Evolutionary conservation across 2,113 vertebrate genomes (phyloP), one percentile per base, ranked within the genome.

Genomic region (Rhadina sibilatrix): DNA sequence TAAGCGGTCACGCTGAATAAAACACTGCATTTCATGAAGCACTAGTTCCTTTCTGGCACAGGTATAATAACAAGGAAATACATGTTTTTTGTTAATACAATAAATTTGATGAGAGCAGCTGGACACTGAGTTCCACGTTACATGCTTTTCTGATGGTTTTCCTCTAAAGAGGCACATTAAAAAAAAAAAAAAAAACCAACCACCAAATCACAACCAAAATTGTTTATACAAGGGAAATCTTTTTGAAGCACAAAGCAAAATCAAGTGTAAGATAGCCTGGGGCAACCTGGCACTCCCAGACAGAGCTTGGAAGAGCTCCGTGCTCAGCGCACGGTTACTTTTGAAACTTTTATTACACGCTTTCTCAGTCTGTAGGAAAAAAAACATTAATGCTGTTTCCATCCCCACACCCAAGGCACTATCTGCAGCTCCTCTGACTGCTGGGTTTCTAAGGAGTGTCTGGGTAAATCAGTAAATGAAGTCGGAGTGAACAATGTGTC

Each of bases 371-470:
- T 42, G 42, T 22, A 85, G 65, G 24, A 4, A 59, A 52, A 77
- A 72, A 52, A 57, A 37, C 40, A 68, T 42, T 63, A 81, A 38
- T 22, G 35, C 71, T 22, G 69, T 92, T 95, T 95, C 94, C 87
- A 95, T 86, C 71, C 94, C 96, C 96, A 97, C 97, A 86, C 96
- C 97, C 97, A 95, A 93, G 88, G 76, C 72, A 82, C 96, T 97
- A 97, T 96, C 94, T 95, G 84, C 74, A 95, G 12, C 66, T 97
- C 90, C 89, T 94, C 95, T 82, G 86, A 94, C 92, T 94, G 19
- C 95, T 80, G 91, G 50, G 90, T 96, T 97, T 94, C 94, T 97
- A 97, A 97, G 97, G 97, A 97, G 97, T 96, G 91, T 96, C 96
- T 95, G 91, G 83, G 90, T 96, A 96, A 95, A 96, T 96, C 96